These are phyloP conservation scores for Actinernus sp. DNA, from an alignment of 92 coral and sea anemone genomes.

Conservation along the genomic window DNA sequence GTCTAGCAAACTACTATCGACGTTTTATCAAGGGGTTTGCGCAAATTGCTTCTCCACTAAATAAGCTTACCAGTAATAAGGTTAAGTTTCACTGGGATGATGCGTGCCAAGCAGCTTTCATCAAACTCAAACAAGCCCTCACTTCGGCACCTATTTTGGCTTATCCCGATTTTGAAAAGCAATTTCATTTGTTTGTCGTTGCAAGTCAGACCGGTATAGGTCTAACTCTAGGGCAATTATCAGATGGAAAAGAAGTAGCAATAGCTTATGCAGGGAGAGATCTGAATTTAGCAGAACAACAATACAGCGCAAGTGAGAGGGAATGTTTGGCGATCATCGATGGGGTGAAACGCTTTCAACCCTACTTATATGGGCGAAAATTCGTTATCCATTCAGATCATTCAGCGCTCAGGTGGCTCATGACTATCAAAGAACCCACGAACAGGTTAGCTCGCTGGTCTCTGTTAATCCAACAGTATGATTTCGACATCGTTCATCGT, in stretches of 20 bases:
- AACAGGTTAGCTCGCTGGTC: conserved; percentile 63
- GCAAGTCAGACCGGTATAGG: conserved; percentile 38
- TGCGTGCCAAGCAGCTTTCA: conserved; percentile 43
- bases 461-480: conserved; percentile 44
- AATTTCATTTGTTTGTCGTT: conserved; percentile 24
- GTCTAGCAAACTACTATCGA: conserved; percentile 26
- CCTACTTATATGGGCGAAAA: conserved; percentile 34
- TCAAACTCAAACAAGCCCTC: too few species aligned
- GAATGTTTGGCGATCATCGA: conserved; percentile 40
- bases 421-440: conserved; percentile 28
- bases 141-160: too few species aligned
- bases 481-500: conserved; percentile 47
- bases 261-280: conserved; percentile 55
- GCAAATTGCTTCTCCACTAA: conserved; percentile 52
- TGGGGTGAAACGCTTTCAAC: conserved; percentile 45
- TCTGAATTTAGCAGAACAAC: conserved; percentile 38
- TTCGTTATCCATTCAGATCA: conserved; percentile 54
- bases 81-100: conserved; percentile 45
- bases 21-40: conserved; percentile 39
- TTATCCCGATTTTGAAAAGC: conserved; percentile 32
- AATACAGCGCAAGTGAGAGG: conserved; percentile 53
- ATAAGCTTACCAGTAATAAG: conserved; percentile 36
- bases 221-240: conserved; percentile 26
- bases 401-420: conserved; percentile 44
- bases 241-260: conserved; percentile 32